Evolutionary conservation across 2,888 invertebrate genomes (phyloP), one percentile per base, ranked within the genome.

Genomic region (Caenorhabditis afra): DNA sequence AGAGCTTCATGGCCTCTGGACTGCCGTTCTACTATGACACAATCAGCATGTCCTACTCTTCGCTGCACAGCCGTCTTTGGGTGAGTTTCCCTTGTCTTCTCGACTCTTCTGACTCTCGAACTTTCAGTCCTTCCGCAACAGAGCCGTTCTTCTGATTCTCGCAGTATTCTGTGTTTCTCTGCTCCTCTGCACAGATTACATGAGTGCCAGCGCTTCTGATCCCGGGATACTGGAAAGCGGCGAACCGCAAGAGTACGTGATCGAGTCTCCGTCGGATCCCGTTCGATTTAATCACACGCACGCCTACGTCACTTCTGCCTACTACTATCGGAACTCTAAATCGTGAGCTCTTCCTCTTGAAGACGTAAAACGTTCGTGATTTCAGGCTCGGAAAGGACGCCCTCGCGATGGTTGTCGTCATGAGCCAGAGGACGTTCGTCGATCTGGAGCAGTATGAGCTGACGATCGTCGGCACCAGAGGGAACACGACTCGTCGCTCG

Each of bases 371-470:
- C n/a, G n/a, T n/a, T n/a, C n/a, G n/a, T n/a, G 2, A 10, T 52
- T 50, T 53, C 50, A 77, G 77, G 47, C 41, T 77, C 3, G 77
- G 77, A 10, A 20, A 53, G 10, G 70, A 77, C 29, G 77, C 77
- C 5, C 7, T 77, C 1, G 77, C 77, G 7, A 71, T 77, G 59
- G 66, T 77, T 22, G 39, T 77, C 2, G 70, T 66, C 5, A 65
- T 77, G 66, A 66, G 53, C 22, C 77, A 77, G 47, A 5, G 18
- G 22, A 66, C 77, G n/a, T 41, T 12, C 7, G 4, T 12, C 7
- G 41, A 77, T 49, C 37, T 77, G 12, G 71, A 70, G 22, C 53
- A 61, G 8, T 66, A 71, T 10, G 52, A 65, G 39, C 37, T 77
- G 39, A 77, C 58, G 3, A 66, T 77, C 18, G 55, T 71, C 8